Base-by-base conservation (phyloP, 2,797 vertebrate species). In the Chelonia mydas region DNA sequence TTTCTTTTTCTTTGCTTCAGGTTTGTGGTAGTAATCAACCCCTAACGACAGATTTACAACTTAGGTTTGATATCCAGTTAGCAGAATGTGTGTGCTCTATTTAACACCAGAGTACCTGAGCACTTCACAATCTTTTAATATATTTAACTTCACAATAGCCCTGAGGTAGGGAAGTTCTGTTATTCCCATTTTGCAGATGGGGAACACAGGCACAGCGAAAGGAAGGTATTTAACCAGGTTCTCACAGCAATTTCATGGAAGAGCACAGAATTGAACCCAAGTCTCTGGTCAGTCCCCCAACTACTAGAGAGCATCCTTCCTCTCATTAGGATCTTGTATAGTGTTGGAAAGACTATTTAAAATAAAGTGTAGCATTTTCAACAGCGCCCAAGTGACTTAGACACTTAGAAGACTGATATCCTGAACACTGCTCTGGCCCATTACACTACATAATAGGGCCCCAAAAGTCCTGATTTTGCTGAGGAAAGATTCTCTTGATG, bases 351-450 rank as follows among this genome's bases (percentile, higher is more conserved):
- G 1, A 37, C 81, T 53, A 2, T 53, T 88, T 78, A 78, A 82
- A 90, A 59, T 57, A 59, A 92, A 81, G 3, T 53, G 15, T 7
- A 65, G 21, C 0, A 79, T 76, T 7, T 83, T 49, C 10, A 25
- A 82, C 27, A 50, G 31, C 82, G 1, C 2, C 4, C 2, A 5
- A n/a, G 2, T n/a, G 53, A 1, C 19, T 19, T 79, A 53, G 37
- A 28, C 74, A 16, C 25, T 37, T 45, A 78, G 55, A 17, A 10
- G 21, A 74, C 19, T 74, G 19, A 41, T 37, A 74, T 74, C 37
- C 68, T 74, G 9, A 45, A 45, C 11, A 21, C 19, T 33, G n/a
- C 7, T 7, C 2, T 78, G n/a, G 2, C 16, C 54, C 82, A 4
- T 45, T 78, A 59, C 3, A 3, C 17, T 27, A 13, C 5, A 3